Percentiles rank a stretch among this genome's conserved stretches.
These are phyloP conservation scores for Drosophila parabipectinata DNA, from an alignment of 1,140 invertebrate genomes.

Conservation along the genomic window DNA sequence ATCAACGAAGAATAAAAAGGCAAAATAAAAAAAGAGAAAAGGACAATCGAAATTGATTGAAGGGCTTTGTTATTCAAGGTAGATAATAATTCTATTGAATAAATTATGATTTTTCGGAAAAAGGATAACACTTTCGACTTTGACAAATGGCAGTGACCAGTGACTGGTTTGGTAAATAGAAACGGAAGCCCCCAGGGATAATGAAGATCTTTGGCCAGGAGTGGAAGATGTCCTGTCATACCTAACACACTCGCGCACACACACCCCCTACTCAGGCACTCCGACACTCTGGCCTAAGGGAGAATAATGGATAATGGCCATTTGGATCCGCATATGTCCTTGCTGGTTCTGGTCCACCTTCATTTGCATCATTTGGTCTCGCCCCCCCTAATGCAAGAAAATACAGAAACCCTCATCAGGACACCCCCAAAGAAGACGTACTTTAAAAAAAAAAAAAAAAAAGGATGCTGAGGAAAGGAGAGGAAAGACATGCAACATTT, in stretches of 20 bases:
- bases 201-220: conserved; percentile 35
- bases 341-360: conserved; percentile 14
- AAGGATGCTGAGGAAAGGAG: neutral
- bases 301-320: conserved; percentile 25
- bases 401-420: neutral
- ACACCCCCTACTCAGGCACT: neutral
- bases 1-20: neutral
- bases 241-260: too few relatives aligned
- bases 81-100: neutral
- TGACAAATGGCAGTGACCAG: conserved; percentile 6
- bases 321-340: conserved; percentile 20
- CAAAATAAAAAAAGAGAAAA: neutral
- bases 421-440: neutral
- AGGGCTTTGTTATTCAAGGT: neutral
- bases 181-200: conserved; percentile 8
- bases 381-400: conserved; percentile 23
- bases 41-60: conserved; percentile 19
- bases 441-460: neutral
- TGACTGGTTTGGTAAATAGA: too few relatives aligned
- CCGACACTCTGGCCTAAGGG: neutral
- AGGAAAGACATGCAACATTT: conserved; percentile 52
- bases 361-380: conserved; percentile 32
- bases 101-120: neutral
- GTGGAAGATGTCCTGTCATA: neutral
- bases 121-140: neutral